Evolutionary conservation across 2,113 vertebrate genomes (phyloP), one percentile per base, ranked within the genome.

Genomic region (Electrona antarctica): DNA sequence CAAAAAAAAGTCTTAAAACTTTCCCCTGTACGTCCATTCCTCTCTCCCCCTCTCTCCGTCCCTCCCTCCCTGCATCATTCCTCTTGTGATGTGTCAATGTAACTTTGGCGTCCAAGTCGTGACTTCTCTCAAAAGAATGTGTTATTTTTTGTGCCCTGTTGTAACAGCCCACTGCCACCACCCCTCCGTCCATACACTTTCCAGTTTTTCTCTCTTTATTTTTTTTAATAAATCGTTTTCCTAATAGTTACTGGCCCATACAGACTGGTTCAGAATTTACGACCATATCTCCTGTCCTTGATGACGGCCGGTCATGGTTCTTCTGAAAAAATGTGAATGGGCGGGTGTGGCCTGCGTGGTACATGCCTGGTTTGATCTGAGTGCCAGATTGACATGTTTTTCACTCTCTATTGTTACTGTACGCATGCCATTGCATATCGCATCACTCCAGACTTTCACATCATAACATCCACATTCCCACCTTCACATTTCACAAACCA

Each of bases 101-200:
- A 66, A 86, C 82, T 91, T 89, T 85, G 70, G 74, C 81, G 88
- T 92, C 92, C 92, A 93, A 92, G 88, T 85, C 78, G 83, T 93
- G 93, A 93, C 87, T 91, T 92, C 90, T 87, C 85, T 64, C 81
- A 14, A 82, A 94, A 92, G 92, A 94, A 93, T 94, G 92, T 92
- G 89, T 86, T 78, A 81, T 69, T 52, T 78, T 80, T 81, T 77
- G 80, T 87, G 79, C 81, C 83, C 84, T 67, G 59, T 83, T 69
- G 76, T 75, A 84, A 81, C 72, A 15, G 59, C 56, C 73, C 33
- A 41, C 33, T 41, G 33, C 85, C 83, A 57, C 81, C 63, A n/a
- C 82, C 78, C 81, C 81, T 84, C 82, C 73, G 74, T 67, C 78
- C 56, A 69, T 81, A 77, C 77, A 71, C 49, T 81, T 85, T 65